These are phyloP conservation scores for Wiebesia pumilae DNA, from an alignment of 1,140 invertebrate species.

Conservation along the genomic window DNA sequence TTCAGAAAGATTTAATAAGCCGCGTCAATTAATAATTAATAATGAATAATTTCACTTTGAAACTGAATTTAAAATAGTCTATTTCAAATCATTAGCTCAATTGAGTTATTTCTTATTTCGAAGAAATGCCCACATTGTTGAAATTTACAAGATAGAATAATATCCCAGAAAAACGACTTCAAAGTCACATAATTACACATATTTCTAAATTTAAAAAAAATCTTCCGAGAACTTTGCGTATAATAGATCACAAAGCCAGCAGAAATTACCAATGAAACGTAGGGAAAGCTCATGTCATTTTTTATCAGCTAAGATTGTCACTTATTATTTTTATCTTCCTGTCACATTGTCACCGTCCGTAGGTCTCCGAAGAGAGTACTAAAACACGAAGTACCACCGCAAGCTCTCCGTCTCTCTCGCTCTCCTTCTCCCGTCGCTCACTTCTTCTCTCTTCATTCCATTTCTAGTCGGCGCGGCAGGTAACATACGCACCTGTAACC, in stretches of 20 bases:
- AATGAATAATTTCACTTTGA: no score
- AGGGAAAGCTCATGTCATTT: not conserved
- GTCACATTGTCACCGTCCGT: constrained; percentile 11
- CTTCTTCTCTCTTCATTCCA: not conserved
- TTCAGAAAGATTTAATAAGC: no score
- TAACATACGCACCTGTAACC: constrained; percentile 43
- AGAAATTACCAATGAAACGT: constrained; percentile 19
- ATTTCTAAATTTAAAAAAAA: not conserved
- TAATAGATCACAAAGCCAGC: not conserved
- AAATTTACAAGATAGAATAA: not conserved
- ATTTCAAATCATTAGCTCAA: no score
- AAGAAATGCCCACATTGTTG: not conserved
- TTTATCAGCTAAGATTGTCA: not conserved
- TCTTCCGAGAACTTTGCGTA: not conserved
- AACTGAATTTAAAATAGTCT: no score
- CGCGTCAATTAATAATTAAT: no score
- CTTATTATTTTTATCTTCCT: not conserved
- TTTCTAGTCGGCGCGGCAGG: not conserved
- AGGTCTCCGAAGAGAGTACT: not conserved
- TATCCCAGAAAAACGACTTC: not conserved
- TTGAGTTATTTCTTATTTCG: not conserved
- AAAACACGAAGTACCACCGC: not conserved
- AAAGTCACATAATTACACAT: not conserved
- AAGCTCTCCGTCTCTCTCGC: not conserved
- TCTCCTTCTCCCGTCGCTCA: not conserved